Conservation (phyloP, 2,113 vertebrate species). For the Microcebus ravelobensis region DNA sequence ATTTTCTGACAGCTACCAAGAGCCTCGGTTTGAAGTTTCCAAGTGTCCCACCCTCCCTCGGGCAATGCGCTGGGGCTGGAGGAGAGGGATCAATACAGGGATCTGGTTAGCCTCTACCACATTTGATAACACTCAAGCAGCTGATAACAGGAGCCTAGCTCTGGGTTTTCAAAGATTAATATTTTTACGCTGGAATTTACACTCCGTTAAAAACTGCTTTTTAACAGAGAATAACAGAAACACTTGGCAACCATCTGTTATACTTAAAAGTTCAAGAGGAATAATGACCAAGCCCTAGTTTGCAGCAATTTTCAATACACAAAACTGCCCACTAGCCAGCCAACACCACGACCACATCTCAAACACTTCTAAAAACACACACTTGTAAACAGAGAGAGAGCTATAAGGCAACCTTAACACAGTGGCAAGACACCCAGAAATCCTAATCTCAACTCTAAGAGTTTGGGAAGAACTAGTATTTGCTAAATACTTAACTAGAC, state of each 20-base stretch:
- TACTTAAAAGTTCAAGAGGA: background rate
- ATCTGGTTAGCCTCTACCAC: background rate
- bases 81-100: background rate
- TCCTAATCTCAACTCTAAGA: background rate
- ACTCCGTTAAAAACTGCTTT: background rate
- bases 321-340: background rate
- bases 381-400: background rate
- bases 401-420: background rate
- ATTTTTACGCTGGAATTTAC: conserved; percentile 49
- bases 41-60: background rate
- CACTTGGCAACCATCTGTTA: background rate
- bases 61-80: background rate
- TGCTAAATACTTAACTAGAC: background rate
- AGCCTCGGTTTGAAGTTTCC: background rate
- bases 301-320: background rate
- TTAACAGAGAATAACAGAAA: background rate
- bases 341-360: background rate
- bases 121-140: background rate
- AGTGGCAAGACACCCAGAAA: background rate
- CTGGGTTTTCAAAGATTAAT: conserved; percentile 18
- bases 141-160: background rate
- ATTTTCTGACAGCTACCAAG: background rate
- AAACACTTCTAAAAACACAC: background rate
- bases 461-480: background rate
- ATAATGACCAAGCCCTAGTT: background rate